A percentile compares a stretch with the other conserved stretches of the same genome.
Evolutionary conservation across 1,140 invertebrate species (phyloP).

Genomic region (Rhyzopertha dominica): DNA sequence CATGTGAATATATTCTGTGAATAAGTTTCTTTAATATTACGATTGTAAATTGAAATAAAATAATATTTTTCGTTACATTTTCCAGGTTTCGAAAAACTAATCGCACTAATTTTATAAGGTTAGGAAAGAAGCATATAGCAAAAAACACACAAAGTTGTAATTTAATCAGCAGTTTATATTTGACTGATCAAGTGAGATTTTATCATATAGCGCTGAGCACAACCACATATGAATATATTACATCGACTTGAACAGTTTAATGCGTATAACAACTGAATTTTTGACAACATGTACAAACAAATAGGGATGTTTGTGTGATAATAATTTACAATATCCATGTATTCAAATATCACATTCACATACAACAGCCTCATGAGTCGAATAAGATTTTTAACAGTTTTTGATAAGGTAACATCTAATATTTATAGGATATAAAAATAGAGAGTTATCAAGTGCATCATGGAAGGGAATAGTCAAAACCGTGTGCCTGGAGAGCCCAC

Average conservation of each 20-base stretch:
- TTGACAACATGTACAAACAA: slow-evolving; percentile 34
- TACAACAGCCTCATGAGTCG: slow-evolving; percentile 40
- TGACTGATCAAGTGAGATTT: slow-evolving; percentile 31
- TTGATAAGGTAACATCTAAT: slow-evolving; percentile 27
- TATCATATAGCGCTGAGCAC: slow-evolving; percentile 26
- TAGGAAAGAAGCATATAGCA: slow-evolving; percentile 12
- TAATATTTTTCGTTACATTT: no score
- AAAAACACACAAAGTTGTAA: slow-evolving; percentile 11
- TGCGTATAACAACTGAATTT: slow-evolving; percentile 26
- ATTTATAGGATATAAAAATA: slow-evolving; percentile 30
- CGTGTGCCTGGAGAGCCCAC: slow-evolving; percentile 13
- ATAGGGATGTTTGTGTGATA: slow-evolving; percentile 31
- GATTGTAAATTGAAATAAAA: no score
- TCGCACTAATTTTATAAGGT: slow-evolving; percentile 11
- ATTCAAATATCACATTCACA: slow-evolving; percentile 45
- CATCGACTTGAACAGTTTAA: slow-evolving; percentile 32
- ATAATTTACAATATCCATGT: slow-evolving; percentile 40
- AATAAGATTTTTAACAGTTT: slow-evolving; percentile 22
- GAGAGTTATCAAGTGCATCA: slow-evolving; percentile 26
- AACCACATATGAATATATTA: slow-evolving; percentile 32
- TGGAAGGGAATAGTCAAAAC: slow-evolving; percentile 24
- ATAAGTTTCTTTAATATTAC: no score
- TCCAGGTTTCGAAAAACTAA: no score
- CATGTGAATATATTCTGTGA: no score
- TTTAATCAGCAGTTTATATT: slow-evolving; percentile 31